Conservation (phyloP, 2,113 vertebrate species). For the Psephotus haematonotus region DNA sequence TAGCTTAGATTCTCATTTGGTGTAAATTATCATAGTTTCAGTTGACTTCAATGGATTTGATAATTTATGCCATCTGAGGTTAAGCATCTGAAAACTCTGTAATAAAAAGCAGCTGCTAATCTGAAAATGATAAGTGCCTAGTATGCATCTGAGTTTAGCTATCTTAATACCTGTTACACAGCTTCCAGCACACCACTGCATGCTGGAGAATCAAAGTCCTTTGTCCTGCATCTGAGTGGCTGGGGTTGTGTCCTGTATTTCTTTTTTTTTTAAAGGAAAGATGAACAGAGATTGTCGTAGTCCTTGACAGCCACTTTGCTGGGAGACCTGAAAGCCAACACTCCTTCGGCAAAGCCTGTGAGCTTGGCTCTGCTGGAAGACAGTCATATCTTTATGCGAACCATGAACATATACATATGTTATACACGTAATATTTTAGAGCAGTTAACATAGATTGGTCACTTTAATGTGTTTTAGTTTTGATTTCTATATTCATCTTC, state of each 20-base stretch:
- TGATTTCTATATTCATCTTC: not conserved
- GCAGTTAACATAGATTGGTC: not conserved
- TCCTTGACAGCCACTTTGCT: not conserved
- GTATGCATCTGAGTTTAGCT: not conserved
- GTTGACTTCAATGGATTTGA: not conserved
- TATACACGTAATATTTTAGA: not conserved
- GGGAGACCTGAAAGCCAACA: not conserved
- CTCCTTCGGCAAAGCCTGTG: not conserved
- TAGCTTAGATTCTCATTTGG: constrained; percentile 2
- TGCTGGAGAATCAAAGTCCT: not conserved
- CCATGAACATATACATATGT: not conserved
- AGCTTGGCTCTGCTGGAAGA: not conserved
- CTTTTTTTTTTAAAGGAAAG: not conserved
- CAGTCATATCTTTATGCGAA: not conserved
- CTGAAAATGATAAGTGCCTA: not conserved
- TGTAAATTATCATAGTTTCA: not conserved
- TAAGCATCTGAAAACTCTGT: not conserved
- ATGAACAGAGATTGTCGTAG: not conserved
- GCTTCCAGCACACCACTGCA: not conserved
- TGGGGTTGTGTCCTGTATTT: not conserved
- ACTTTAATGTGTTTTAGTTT: not conserved
- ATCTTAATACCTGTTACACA: not conserved
- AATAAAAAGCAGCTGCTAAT: constrained; percentile 11
- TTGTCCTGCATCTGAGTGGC: not conserved
- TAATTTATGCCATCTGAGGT: constrained; percentile 11